Evolutionary conservation across 2,113 vertebrate species (phyloP), one percentile per base, ranked within the genome.

Genomic region (Pterocles gutturalis): DNA sequence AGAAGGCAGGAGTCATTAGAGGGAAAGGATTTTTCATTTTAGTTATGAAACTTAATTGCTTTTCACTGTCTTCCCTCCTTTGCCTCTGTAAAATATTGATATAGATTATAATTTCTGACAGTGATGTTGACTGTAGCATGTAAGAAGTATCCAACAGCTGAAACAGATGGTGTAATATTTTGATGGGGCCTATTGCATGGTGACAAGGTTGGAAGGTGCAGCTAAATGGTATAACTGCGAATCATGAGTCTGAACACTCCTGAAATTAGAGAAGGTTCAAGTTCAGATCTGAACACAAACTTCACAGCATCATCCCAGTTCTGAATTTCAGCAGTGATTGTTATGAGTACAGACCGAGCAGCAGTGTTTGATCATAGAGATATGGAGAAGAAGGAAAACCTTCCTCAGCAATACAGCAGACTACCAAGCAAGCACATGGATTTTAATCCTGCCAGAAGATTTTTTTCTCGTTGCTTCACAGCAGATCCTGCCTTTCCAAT

Each of bases 11-110:
- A 89, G 28, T 93, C 78, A 79, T 89, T 72, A 96, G 65, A 87
- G 55, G 19, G 34, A 92, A 80, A 93, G 14, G 57, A 87, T 82
- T 96, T 92, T 94, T 93, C 91, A 61, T 77, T 93, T 92, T 75
- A 81, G 71, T 93, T 92, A 72, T 89, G 73, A 72, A 92, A 82
- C 61, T 70, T 90, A 78, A 84, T 96, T 95, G 95, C 67, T 93
- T 96, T 92, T 86, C 60, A 22, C 82, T 70, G 54, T 77, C 78
- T 85, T 90, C 46, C 10, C 55, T 92, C 33, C 55, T 89, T 90
- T 94, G n/a, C 77, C 57, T 70, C 71, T 88, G 45, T 83, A 58
- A 96, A 93, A 84, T 95, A 91, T 71, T 94, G 81, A 85, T 69
- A 61, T 11, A 67, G 77, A 71, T 90, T 89, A 41, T 83, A 83